Evolutionary conservation across 2,113 vertebrate genomes (phyloP).

Genomic region (Oncorhynchus gorbuscha): DNA sequence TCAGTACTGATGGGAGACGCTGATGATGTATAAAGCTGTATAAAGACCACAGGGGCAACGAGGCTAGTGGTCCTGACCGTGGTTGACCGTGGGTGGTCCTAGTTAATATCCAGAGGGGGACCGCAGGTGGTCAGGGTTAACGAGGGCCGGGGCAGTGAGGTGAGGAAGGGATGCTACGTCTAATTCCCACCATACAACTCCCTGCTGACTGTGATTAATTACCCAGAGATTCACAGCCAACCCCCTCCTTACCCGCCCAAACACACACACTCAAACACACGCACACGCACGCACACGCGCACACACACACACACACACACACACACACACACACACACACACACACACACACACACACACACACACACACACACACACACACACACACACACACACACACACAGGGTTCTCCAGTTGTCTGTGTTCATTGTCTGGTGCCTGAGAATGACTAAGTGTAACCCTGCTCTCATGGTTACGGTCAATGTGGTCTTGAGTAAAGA

Average conservation of each 20-base stretch:
- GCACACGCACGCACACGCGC: no score
- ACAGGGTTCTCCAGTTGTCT: conserved; percentile 1
- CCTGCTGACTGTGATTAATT: conserved; percentile 68
- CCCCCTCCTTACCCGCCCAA: conserved; percentile 8
- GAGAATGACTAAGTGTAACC: no score
- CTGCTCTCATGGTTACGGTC: no score
- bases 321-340: no score
- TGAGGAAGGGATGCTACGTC: conserved; percentile 36
- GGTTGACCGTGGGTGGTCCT: no score
- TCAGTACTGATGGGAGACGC: conserved; percentile 28
- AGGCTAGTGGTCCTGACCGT: conserved; percentile 19
- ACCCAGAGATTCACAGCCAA: conserved; percentile 38
- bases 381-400: neutral
- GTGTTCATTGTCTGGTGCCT: no score
- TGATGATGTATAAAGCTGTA: conserved; percentile 17
- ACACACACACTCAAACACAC: no score
- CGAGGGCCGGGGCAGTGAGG: conserved; percentile 54
- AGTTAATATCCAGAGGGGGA: conserved; percentile 50
- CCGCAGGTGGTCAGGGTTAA: neutral
- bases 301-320: no score
- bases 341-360: neutral
- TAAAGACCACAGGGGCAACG: conserved; percentile 42
- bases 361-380: neutral
- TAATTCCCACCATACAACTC: conserved; percentile 59
- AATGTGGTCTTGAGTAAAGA: no score